Evolutionary conservation across 2,113 vertebrate genomes (phyloP), one percentile per base, ranked within the genome.

Genomic region (Xenotilapia flavipinnis): DNA sequence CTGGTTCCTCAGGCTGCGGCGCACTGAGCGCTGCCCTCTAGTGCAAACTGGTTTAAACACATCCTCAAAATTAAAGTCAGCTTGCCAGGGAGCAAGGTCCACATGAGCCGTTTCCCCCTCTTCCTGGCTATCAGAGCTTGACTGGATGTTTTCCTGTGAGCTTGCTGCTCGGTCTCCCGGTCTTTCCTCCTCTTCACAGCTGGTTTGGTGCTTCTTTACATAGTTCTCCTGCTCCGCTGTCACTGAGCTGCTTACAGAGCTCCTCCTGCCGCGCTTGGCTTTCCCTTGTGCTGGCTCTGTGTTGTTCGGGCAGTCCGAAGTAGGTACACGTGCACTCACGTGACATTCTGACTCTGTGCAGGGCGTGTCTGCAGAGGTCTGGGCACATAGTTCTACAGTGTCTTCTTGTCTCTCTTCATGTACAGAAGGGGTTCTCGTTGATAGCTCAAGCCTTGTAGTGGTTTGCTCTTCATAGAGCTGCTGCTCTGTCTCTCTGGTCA

Each of bases 1-100:
- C 42, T 89, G 90, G 93, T 96, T 96, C 89, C 96, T 95, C 80
- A 97, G 87, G 87, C 96, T 97, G 56, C 96, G 96, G 3, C 96
- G 95, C 1, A 97, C 96, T 0, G 94, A 96, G 19, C 91, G 83
- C 87, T 91, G 92, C 79, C 93, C 90, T 84, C 92, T 94, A 47
- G 75, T 89, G 68, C 86, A 5, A 1, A 93, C 91, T 2, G 94
- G 91, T 79, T 91, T 95, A 81, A 97, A 95, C 19, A 96, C 91
- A 56, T 96, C 96, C 13, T 96, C 96, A 6, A 96, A 93, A 55
- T 93, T 93, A 82, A 96, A 96, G 77, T 96, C 91, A 1, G 33
- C 51, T 91, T 96, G 93, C 96, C 96, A 96, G 51, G 95, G 87
- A 7, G 94, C 81, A 1, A 92, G 81, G 21, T 58, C 45, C 7